These are phyloP conservation scores for Tyrannus savana DNA, from an alignment of 2,113 vertebrate genomes.

Conservation along the genomic window DNA sequence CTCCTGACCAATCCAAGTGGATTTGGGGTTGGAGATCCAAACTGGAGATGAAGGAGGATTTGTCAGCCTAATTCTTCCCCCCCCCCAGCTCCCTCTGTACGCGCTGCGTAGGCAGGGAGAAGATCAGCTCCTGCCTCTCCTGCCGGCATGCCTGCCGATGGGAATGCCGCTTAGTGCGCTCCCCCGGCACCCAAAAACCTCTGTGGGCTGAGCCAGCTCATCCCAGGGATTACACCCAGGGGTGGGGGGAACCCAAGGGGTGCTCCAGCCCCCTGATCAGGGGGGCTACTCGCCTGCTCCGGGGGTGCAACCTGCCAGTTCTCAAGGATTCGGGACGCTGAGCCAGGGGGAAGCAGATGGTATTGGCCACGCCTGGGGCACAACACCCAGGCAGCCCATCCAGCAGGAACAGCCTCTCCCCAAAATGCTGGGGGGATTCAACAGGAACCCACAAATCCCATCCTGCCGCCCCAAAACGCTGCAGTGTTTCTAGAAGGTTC, in stretches of 20 bases:
- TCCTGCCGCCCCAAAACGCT: neutral
- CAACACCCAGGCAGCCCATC: neutral
- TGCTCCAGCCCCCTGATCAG: neutral
- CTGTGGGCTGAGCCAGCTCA: neutral
- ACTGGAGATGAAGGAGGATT: neutral
- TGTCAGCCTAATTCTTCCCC: neutral
- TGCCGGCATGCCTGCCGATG: neutral
- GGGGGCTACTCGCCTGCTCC: accelerated
- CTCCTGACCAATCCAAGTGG: neutral
- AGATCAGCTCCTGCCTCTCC: neutral
- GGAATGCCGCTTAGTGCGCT: neutral
- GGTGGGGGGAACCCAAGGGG: accelerated
- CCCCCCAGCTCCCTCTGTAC: neutral
- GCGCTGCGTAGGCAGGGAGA: neutral
- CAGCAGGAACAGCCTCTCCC: neutral
- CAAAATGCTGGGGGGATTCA: neutral
- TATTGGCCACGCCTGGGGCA: neutral
- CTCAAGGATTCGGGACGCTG: neutral
- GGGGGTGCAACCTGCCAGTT: accelerated
- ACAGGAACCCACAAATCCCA: neutral
- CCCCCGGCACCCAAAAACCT: neutral
- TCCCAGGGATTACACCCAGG: neutral
- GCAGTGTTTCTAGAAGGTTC: conserved; percentile 9
- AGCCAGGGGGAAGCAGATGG: neutral
- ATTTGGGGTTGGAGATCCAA: neutral